phyloP scores from a whole-genome alignment of 2,113 vertebrate species.

The Labeo rohita region DNA sequence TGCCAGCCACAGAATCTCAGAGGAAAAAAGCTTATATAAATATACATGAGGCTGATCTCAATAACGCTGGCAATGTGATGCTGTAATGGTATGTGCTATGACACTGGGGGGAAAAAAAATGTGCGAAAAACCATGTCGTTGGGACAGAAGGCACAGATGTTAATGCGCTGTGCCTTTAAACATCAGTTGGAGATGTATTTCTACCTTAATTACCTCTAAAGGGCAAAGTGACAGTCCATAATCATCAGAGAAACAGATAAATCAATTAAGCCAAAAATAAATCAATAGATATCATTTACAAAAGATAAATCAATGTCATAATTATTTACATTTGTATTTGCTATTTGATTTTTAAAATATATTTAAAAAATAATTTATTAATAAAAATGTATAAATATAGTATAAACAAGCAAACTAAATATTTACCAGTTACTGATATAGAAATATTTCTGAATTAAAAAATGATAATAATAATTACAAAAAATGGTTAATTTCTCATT shows the following conservation, averaged over 20 bases:
- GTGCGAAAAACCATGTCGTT: not conserved
- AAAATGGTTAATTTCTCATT: too few species aligned
- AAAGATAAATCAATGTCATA: not conserved
- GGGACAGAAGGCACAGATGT: not conserved
- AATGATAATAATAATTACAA: too few species aligned
- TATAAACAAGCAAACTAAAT: not conserved
- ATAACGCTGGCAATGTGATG: not conserved
- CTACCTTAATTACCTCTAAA: not conserved
- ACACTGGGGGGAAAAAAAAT: not conserved
- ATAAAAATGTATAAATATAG: not conserved
- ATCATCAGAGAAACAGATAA: not conserved
- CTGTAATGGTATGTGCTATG: not conserved
- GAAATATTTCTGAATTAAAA: too few species aligned
- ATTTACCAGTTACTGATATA: too few species aligned
- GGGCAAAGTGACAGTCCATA: not conserved
- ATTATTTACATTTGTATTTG: not conserved
- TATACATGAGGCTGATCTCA: slow-evolving; percentile 21
- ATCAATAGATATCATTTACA: not conserved
- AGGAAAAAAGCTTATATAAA: slow-evolving; percentile 34
- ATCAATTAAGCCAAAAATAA: not conserved
- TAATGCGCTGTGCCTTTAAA: not conserved
- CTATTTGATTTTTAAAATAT: not conserved
- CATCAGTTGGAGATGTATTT: not conserved
- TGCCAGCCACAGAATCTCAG: slow-evolving; percentile 28
- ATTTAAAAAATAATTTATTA: not conserved